Base-by-base conservation (phyloP, 2,113 vertebrate species). In the Oryzias celebensis region DNA sequence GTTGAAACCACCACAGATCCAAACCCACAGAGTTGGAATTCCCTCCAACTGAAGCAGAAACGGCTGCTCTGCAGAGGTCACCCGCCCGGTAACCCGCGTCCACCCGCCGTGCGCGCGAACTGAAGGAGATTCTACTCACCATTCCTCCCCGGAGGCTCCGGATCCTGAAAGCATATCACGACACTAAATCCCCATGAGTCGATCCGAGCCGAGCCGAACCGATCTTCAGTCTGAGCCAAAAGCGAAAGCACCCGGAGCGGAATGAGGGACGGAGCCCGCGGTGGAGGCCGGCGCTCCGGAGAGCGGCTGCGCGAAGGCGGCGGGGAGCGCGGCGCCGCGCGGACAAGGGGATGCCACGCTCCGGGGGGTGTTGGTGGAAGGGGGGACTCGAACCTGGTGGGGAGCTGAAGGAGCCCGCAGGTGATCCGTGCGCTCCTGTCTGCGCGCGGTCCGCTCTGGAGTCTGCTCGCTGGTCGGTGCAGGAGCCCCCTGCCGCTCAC, bases 161-260 rank as follows among this genome's bases (percentile, higher is more conserved):
- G 68, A 17, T 82, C 48, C 74, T 6, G 62, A 23, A 36, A 78
- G 52, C 77, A 66, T 82, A 74, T 78, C 79, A 84, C 78, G 78
- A 65, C 71, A 45, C 81, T 73, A 84, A 78, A 80, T 80, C 71
- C 79, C 68, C 71, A 46, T 22, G 59, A 66, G 62, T 41, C 52
- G 14, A 10, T 2, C 36, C 36, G 36, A 36, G 3, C 36, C 36
- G 8, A 55, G 24, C 26, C 57, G 46, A 51, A 65, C 68, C 4
- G 71, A 8, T 51, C 36, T 65, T n/a, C 63, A 26, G 60, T 46
- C 59, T 41, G 49, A 58, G 22, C 26, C 26, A 42, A 43, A 12
- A 62, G 20, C 12, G 16, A 50, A 24, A 66, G 50, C 36, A 44
- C 36, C 16, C 26, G 26, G 14, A 47, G 7, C 42, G 13, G 8